Evolutionary conservation across 1,140 invertebrate species (phyloP).

Genomic region (Drosophila pectinifera): DNA sequence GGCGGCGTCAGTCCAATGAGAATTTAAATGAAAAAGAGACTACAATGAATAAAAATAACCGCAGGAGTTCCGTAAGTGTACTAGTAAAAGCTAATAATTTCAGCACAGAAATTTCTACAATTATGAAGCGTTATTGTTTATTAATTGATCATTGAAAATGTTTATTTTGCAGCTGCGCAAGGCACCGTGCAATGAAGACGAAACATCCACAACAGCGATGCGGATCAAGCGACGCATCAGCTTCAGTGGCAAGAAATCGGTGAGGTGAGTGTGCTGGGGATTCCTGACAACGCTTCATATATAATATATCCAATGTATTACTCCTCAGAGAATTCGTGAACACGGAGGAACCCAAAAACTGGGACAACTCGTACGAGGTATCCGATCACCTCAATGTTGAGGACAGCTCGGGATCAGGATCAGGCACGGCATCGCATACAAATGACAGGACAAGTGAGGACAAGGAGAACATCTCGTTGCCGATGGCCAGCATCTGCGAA

Average conservation of each 20-base stretch:
- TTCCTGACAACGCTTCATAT: neutral
- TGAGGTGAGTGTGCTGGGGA: constrained; percentile 43
- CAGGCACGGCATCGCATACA: constrained; percentile 1
- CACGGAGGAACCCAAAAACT: constrained; percentile 52
- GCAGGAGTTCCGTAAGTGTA: constrained; percentile 57
- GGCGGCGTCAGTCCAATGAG: constrained; percentile 32
- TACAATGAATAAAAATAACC: constrained; percentile 53
- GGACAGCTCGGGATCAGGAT: constrained; percentile 28
- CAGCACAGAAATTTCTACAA: too few species aligned
- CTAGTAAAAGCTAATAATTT: neutral
- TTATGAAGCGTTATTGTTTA: too few species aligned
- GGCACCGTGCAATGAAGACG: constrained; percentile 18
- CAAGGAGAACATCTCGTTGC: constrained; percentile 50
- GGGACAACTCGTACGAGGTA: constrained; percentile 66
- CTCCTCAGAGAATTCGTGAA: constrained; percentile 51
- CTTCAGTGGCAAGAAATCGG: constrained; percentile 68
- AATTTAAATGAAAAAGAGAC: constrained; percentile 25
- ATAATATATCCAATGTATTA: neutral
- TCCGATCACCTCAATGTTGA: constrained; percentile 58
- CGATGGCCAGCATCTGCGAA: constrained; percentile 12
- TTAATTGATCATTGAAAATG: neutral
- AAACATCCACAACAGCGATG: neutral
- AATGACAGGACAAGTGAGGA: constrained; percentile 17
- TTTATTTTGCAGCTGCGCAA: constrained; percentile 34
- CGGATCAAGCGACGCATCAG: constrained; percentile 64